These are phyloP conservation scores for Lochmaea capreae DNA, from an alignment of 2,888 invertebrate species.

Conservation along the genomic window DNA sequence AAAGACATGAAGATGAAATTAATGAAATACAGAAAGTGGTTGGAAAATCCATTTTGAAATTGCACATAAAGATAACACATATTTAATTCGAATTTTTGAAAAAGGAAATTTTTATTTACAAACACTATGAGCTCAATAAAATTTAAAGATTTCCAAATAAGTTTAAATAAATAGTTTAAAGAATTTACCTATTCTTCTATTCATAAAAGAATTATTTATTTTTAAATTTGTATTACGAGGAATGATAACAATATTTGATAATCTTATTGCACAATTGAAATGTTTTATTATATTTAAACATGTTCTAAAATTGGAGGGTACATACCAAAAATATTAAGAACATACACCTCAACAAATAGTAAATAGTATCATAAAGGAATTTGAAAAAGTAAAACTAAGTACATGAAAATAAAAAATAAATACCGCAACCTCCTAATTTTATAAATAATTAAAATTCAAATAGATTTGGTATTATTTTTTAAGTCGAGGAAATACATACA, in stretches of 20 bases:
- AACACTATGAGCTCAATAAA: not conserved
- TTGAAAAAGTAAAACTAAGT: too few relatives aligned
- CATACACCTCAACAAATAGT: not conserved
- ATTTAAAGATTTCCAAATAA: conserved; percentile 2
- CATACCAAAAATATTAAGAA: not conserved
- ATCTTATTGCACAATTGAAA: not conserved
- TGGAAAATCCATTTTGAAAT: too few relatives aligned
- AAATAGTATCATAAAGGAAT: too few relatives aligned
- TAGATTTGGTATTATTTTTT: too few relatives aligned
- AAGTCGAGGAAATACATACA: too few relatives aligned
- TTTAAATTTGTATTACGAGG: not conserved
- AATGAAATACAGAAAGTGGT: too few relatives aligned
- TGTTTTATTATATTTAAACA: not conserved
- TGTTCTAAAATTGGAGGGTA: not conserved
- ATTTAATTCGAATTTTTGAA: not conserved
- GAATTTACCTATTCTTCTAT: not conserved
- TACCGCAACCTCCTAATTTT: too few relatives aligned
- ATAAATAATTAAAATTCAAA: too few relatives aligned
- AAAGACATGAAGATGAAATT: too few relatives aligned
- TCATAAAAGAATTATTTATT: not conserved
- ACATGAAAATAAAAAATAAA: too few relatives aligned
- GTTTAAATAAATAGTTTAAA: not conserved
- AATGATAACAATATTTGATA: conserved; percentile 7
- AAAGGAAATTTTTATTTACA: not conserved
- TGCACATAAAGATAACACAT: too few relatives aligned